Evolutionary conservation across 2,888 invertebrate species (phyloP), one percentile per base, ranked within the genome.

Genomic region (Slavum lentiscoides): DNA sequence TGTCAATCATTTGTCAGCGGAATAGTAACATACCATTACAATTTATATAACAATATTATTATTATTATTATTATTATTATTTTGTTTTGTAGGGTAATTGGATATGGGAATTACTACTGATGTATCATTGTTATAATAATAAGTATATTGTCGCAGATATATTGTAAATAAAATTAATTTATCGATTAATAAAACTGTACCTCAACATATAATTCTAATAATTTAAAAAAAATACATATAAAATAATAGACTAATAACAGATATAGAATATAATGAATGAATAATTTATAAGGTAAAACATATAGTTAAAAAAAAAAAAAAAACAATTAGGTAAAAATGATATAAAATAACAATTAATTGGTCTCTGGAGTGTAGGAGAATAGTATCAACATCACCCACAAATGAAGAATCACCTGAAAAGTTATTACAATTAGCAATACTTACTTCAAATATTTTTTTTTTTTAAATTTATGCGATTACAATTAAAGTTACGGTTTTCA

Each of bases 351-450:
- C 64, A 23, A 13, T 80, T 82, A 80, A 74, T 83, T 83, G 6
- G 83, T 82, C 37, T 89, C 89, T 62, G 91, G 92, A 68, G 91
- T 90, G 84, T 92, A 93, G 7, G 93, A 92, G 81, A 94, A 89
- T 76, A 95, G 87, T 23, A 95, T 93, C 74, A 94, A 89, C 86
- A 94, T 89, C 74, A 94, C 93, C 94, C 94, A 94, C 30, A 94
- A 87, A 86, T 95, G 95, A 19, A 95, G 88, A 74, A 94, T 87
- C n/a, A 91, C 87, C 92, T 92, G 88, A 55, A 86, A 86, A 82
- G 84, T 83, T 83, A 82, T n/a, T 9, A 49, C 4, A 21, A 15
- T 6, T 43, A 67, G n/a, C n/a, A n/a, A n/a, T n/a, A n/a, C n/a
- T n/a, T n/a, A n/a, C n/a, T n/a, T n/a, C n/a, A n/a, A n/a, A n/a